Evolutionary conservation across 2,888 invertebrate genomes (phyloP), one percentile per base, ranked within the genome.

Genomic region (Phrixothrix hirtus): DNA sequence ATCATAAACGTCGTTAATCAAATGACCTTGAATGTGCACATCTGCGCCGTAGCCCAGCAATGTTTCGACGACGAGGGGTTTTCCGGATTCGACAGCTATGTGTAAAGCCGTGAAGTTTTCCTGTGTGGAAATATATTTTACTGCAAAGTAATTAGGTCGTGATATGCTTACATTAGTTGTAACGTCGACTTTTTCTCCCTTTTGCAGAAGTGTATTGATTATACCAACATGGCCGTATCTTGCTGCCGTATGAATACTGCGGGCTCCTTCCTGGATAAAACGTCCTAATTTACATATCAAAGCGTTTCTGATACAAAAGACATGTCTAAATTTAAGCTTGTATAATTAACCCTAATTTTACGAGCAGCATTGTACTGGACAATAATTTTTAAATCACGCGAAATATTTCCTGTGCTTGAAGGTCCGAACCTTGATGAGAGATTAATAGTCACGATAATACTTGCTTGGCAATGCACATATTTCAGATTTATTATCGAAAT

Each of bases 31-130:
- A 14, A 97, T 89, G 75, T 98, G 96, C 1, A 99, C 96, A 72
- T 96, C 94, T 1, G 98, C 98, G 12, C 99, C 99, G 71, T 91
- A 95, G 0, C 98, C 99, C 2, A 98, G 78, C 44, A 99, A 79
- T 0, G 95, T 94, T 77, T 98, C 97, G 14, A 97, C 96, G 1
- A 96, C 95, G 4, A 90, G 88, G 1, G 96, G 95, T 68, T 94
- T 93, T 54, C 92, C 91, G 0, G 92, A 89, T 75, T 95, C 93
- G 1, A 98, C 98, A 2, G 98, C 98, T 68, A 98, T 92, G 72
- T 99, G 98, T 1, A 99, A 80, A 0, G 99, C 97, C 25, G 99
- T 99, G 76, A 95, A 96, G 75, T 96, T 95, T 69, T 98, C 95
- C 94, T 95, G 74, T 11, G 64, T 60, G 45, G 34, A 64, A 48